Evolutionary conservation across 2,797 vertebrate species (phyloP).

Genomic region (Aphelocoma californica): DNA sequence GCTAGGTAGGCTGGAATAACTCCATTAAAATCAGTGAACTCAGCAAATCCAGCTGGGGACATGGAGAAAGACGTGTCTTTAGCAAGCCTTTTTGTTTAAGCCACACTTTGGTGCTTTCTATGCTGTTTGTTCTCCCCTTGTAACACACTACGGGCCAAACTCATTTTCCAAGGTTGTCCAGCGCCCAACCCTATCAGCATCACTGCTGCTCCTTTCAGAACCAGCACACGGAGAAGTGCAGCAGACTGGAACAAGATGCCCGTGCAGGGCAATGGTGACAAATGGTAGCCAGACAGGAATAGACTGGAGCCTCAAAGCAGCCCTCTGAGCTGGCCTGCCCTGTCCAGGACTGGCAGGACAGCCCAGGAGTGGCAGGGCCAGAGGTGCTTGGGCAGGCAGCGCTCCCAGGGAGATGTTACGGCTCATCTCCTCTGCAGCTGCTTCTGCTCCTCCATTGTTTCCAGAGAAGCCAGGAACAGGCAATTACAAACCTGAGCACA

Average conservation of each 20-base stretch:
- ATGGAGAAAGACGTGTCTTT: not conserved
- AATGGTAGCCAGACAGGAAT: not conserved
- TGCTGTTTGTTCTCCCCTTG: not conserved
- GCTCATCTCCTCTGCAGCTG: not conserved
- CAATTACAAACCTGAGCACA: not conserved
- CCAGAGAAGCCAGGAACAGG: not conserved
- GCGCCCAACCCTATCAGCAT: not conserved
- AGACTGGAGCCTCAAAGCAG: not conserved
- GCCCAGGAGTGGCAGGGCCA: not conserved
- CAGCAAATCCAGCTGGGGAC: not conserved
- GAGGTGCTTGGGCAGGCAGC: not conserved
- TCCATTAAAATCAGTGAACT: not conserved
- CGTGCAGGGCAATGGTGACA: not conserved
- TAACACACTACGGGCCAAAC: not conserved
- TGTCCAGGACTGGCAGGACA: not conserved
- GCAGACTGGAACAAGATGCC: not conserved
- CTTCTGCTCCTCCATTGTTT: not conserved
- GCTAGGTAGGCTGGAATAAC: not conserved
- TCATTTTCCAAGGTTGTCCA: not conserved
- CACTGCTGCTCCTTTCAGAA: not conserved
- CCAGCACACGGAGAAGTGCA: not conserved
- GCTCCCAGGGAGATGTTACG: not conserved
- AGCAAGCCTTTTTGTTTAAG: not conserved
- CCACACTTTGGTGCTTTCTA: not conserved
- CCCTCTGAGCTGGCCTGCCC: not conserved